phyloP scores from a whole-genome alignment of 2,797 vertebrate species.

The Sebastiscus tertius region DNA sequence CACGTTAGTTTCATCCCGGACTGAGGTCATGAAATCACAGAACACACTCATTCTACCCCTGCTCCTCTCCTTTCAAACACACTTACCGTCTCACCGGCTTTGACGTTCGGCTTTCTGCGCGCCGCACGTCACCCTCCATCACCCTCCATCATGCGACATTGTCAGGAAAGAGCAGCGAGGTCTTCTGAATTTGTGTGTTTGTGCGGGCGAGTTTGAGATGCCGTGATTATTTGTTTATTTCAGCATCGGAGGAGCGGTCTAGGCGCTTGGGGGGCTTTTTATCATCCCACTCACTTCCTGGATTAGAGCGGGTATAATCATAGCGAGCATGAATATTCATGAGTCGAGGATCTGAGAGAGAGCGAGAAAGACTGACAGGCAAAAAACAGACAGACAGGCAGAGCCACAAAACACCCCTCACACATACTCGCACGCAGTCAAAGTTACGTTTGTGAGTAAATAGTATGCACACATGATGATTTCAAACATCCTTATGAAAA shows the following conservation, averaged over 20 bases:
- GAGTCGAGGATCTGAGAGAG: slow-evolving; percentile 41
- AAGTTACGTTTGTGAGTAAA: background rate
- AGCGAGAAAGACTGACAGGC: slow-evolving; percentile 39
- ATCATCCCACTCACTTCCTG: slow-evolving; percentile 67
- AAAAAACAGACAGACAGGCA: slow-evolving; percentile 15
- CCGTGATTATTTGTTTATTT: slow-evolving; percentile 60
- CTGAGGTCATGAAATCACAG: slow-evolving; percentile 39
- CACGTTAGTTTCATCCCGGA: slow-evolving; percentile 21
- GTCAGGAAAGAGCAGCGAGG: background rate
- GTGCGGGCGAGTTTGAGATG: slow-evolving; percentile 24
- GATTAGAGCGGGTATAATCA: slow-evolving; percentile 66
- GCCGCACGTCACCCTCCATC: slow-evolving; percentile 12
- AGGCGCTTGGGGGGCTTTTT: slow-evolving; percentile 36
- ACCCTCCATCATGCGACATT: background rate
- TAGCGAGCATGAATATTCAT: slow-evolving; percentile 62
- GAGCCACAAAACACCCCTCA: slow-evolving; percentile 16
- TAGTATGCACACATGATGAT: background rate
- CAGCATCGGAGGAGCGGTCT: slow-evolving; percentile 1
- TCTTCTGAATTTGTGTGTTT: background rate
- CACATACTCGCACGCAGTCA: background rate
- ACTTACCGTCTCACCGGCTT: background rate
- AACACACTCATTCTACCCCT: slow-evolving; percentile 15
- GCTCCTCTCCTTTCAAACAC: slow-evolving; percentile 23
- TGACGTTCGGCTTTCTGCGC: background rate
- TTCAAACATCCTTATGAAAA: background rate